Evolutionary conservation across 2,888 invertebrate species (phyloP), one percentile per base, ranked within the genome.

Genomic region (Blastobasis adustella): DNA sequence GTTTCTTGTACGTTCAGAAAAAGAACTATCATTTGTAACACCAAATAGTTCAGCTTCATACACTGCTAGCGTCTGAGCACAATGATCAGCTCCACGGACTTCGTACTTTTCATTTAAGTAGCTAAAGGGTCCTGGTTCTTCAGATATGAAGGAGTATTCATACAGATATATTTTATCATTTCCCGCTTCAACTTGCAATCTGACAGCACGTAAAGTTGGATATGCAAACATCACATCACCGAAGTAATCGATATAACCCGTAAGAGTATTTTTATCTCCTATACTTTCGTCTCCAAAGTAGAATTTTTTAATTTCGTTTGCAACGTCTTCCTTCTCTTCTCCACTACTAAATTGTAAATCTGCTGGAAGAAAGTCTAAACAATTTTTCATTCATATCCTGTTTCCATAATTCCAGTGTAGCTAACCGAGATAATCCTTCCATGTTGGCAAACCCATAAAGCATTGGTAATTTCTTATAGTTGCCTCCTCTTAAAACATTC

Each of bases 371-470:
- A 23, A 23, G 23, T 23, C 23, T 23, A 3, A 23, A 23, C n/a
- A 23, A 23, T 23, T 23, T 23, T 23, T 23, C 23, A 23, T 23
- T 23, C 23, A 23, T 73, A 53, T 49, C 23, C 23, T 23, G 23
- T 23, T 23, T 23, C 23, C 23, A 23, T 23, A 23, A 23, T 23
- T 23, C 3, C 23, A 23, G 23, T 23, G 23, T 23, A 23, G 1
- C 10, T 40, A 23, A n/a, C 7, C 72, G 63, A 0, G 73, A 5
- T 23, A 71, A 53, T 4, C 79, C 79, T 60, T 79, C 79, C 77
- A 73, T 76, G n/a, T 71, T 65, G 6, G 71, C 51, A 58, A 79
- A 73, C 4, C 79, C 79, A 47, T 71, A 68, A 4, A 79, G 54
- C 46, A 74, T 55, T 0, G 79, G 79, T 4, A 74, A 49, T 56